Evolutionary conservation across 2,888 invertebrate species (phyloP).

Genomic region (Drosophila helvetica): DNA sequence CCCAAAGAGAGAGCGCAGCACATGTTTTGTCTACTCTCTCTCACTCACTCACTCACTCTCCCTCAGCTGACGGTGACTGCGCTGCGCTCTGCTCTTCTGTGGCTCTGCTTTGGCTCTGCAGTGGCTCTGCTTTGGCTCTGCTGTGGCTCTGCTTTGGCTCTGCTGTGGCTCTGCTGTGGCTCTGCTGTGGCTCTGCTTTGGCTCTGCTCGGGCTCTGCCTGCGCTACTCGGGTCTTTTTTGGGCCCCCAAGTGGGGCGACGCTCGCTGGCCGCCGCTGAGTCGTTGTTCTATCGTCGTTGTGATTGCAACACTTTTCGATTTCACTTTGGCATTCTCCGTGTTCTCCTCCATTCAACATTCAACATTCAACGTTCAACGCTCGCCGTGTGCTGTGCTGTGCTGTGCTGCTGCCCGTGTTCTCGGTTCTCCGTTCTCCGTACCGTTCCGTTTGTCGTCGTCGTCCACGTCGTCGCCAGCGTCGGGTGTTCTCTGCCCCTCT

Average conservation of each 20-base stretch:
- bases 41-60: conserved; percentile 8
- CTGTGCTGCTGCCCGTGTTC: conserved; percentile 10
- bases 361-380: conserved; percentile 8
- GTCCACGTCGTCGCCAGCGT: too few species aligned
- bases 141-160: conserved; percentile 23
- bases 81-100: conserved; percentile 12
- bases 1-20: conserved; percentile 29
- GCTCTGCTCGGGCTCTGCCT: conserved; percentile 22
- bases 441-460: not conserved
- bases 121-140: conserved; percentile 6
- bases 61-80: conserved; percentile 7
- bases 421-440: conserved; percentile 20
- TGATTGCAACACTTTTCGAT: conserved; percentile 78
- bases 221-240: conserved; percentile 52
- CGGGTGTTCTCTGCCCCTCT: conserved; percentile 30
- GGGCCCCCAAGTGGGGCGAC: conserved; percentile 63
- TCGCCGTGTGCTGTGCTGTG: too few species aligned
- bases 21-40: not conserved
- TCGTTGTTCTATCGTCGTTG: conserved; percentile 81
- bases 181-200: conserved; percentile 2
- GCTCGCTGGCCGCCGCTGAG: conserved; percentile 68
- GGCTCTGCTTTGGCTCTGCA: too few species aligned
- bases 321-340: conserved; percentile 28
- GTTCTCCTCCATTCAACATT: conserved; percentile 6
- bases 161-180: conserved; percentile 17